Evolutionary conservation across 2,797 vertebrate genomes (phyloP).

Genomic region (Lagorchestes hirsutus): DNA sequence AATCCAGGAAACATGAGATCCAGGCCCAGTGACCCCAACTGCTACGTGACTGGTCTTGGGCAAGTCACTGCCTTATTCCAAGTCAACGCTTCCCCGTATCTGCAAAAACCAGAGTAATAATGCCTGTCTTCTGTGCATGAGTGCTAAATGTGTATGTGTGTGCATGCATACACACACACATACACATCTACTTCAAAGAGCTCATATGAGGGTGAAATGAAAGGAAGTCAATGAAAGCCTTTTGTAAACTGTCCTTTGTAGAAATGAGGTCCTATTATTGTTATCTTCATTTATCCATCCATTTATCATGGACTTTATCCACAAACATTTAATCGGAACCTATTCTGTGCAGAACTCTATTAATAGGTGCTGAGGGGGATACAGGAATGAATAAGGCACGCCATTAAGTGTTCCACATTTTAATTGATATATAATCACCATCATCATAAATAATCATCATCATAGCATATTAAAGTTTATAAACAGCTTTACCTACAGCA

Average conservation of each 20-base stretch:
- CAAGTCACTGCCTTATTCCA: not conserved
- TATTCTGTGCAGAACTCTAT: not conserved
- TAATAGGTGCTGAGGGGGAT: not conserved
- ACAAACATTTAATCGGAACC: not conserved
- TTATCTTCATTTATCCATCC: not conserved
- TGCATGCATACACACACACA: fast-evolving
- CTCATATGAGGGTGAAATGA: not conserved
- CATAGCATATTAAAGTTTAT: not conserved
- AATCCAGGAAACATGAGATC: not conserved
- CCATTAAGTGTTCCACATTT: not conserved
- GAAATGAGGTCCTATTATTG: not conserved
- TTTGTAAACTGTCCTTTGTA: not conserved
- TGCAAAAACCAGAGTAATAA: not conserved
- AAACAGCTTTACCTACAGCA: not conserved
- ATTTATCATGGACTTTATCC: not conserved
- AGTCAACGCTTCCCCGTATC: not conserved
- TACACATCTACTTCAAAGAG: not conserved
- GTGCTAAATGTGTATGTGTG: no score
- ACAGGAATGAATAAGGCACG: not conserved
- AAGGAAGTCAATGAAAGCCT: not conserved
- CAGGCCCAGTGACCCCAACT: not conserved
- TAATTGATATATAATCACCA: not conserved
- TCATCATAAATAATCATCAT: not conserved
- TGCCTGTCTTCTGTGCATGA: no score
- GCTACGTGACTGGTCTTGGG: not conserved